Evolutionary conservation across 2,797 vertebrate species (phyloP), one percentile per base, ranked within the genome.

Genomic region (Synaphobranchus kaupii): DNA sequence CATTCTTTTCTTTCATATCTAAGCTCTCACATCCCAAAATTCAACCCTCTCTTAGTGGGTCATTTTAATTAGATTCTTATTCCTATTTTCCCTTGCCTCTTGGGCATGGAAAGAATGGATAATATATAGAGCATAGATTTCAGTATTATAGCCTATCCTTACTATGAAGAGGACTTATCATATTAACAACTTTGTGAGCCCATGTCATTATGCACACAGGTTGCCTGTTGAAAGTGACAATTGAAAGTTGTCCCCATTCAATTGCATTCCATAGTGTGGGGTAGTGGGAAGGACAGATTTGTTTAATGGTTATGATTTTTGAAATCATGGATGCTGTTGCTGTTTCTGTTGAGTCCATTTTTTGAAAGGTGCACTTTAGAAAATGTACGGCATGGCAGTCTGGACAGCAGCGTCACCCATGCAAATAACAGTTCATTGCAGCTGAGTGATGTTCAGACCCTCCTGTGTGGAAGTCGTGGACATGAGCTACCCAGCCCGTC

Each of bases 1-100:
- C 82, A 80, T 68, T 87, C 87, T 81, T 71, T 76, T 56, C 78
- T 60, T 58, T 20, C 83, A 17, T 28, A 68, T 71, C 68, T 39
- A 39, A 44, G 47, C 81, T 52, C 25, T 82, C 84, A 5, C 73
- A 25, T 15, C 12, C 52, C 82, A 47, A 9, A 5, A 31, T 22
- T 39, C 52, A 44, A 44, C 13, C 13, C 44, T 47, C 52, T 34
- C 31, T 52, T 88, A 85, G 15, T 76, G 71, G 71, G 12, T 15
- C 71, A 5, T 44, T 76, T 17, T 44, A 15, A 76, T 76, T 39
- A 76, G 9, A 25, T 28, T 20, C 4, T 4, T 15, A 20, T 73
- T 68, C 1, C 0, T 63, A 13, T 68, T 28, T 68, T 68, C 12
- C 31, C 68, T 73, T 8, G 25, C 31, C 63, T 68, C 63, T 10